A percentile compares a stretch with the other conserved stretches of the same genome.
phyloP scores from a whole-genome alignment of 2,113 vertebrate species.

The Lepus europaeus region DNA sequence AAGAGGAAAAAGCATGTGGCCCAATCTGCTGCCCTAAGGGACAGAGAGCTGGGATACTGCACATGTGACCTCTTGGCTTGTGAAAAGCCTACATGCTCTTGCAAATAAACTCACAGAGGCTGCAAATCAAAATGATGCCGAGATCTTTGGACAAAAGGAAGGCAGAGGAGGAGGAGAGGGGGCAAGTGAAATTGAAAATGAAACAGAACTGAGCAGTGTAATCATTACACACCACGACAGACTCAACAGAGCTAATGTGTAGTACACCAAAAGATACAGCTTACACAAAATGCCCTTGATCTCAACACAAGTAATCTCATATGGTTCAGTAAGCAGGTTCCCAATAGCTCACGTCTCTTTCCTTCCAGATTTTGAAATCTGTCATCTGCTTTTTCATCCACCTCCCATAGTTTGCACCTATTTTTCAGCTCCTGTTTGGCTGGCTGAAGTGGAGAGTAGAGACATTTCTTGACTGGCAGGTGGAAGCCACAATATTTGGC shows the following conservation, averaged over 20 bases:
- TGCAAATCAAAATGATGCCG: conserved; percentile 34
- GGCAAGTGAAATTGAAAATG: conserved; percentile 52
- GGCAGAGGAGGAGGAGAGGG: not conserved
- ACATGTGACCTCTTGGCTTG: conserved; percentile 43
- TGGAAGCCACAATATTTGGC: conserved; percentile 27
- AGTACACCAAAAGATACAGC: not conserved
- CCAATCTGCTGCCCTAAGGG: not conserved
- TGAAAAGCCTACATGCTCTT: conserved; percentile 48
- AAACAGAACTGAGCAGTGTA: not conserved
- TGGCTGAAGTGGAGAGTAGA: conserved; percentile 12
- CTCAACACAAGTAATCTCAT: not conserved
- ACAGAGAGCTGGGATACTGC: not conserved
- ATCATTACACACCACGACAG: not conserved
- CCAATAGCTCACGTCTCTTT: not conserved
- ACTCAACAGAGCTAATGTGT: not conserved
- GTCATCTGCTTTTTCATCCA: not conserved
- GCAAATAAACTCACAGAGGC: conserved; percentile 62
- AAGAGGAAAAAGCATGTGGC: not conserved
- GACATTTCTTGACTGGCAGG: not conserved
- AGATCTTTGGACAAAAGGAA: conserved; percentile 51
- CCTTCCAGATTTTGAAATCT: not conserved
- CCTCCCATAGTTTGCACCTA: not conserved
- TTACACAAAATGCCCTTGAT: not conserved
- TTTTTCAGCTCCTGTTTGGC: conserved; percentile 9
- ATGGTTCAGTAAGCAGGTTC: not conserved